Conservation (phyloP, 2,113 vertebrate species). For the Cheirogaleus medius region DNA sequence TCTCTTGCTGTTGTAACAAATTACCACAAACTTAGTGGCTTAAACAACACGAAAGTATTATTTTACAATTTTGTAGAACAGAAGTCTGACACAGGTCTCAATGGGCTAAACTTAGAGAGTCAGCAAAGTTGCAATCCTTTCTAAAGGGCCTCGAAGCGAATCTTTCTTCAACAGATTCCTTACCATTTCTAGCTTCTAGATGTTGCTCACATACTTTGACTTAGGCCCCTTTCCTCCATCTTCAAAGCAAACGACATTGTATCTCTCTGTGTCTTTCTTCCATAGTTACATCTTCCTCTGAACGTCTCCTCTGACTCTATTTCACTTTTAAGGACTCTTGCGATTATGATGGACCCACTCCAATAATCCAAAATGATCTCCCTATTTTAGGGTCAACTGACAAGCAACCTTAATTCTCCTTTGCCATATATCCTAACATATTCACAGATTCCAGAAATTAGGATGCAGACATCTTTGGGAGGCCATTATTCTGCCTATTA, state of each 20-base stretch:
- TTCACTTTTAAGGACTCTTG: neutral
- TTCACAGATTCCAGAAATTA: neutral
- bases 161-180: neutral
- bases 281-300: neutral
- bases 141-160: neutral
- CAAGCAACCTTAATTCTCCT: neutral
- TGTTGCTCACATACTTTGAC: neutral
- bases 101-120: neutral
- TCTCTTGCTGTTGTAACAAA: constrained; percentile 11
- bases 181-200: neutral
- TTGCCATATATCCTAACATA: neutral
- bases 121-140: neutral
- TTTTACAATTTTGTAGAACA: neutral
- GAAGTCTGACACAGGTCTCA: neutral
- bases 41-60: neutral
- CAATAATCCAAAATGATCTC: neutral
- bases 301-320: neutral
- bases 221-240: neutral
- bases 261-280: neutral
- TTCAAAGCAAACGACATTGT: neutral
- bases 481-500: neutral
- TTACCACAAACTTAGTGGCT: neutral
- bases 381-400: constrained; percentile 1
- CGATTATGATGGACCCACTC: neutral
- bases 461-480: neutral